These are phyloP conservation scores for Cervus canadensis DNA, from an alignment of 2,113 vertebrate genomes.

Conservation along the genomic window DNA sequence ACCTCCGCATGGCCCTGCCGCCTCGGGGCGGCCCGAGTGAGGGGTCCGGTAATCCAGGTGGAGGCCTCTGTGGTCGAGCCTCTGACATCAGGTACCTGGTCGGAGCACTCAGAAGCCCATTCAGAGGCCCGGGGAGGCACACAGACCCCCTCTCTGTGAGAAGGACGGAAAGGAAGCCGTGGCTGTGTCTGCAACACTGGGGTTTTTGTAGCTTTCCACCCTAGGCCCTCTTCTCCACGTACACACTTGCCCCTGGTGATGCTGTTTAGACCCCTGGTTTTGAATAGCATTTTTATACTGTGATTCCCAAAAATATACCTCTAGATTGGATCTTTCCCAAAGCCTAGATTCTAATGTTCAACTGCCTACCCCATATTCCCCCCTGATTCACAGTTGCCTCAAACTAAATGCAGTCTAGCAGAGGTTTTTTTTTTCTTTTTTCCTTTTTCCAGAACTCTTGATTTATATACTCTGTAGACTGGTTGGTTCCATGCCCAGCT, in stretches of 20 bases:
- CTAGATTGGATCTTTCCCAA: not conserved
- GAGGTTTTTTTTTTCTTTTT: not conserved
- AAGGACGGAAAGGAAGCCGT: not conserved
- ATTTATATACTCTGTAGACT: not conserved
- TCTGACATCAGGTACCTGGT: not conserved
- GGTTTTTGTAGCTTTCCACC: not conserved
- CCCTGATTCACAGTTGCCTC: not conserved
- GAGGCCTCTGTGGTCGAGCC: not conserved
- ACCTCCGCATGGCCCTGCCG: not conserved
- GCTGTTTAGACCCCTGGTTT: not conserved
- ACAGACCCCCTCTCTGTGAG: not conserved
- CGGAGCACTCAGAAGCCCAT: not conserved
- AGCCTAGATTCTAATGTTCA: not conserved
- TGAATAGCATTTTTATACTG: not conserved
- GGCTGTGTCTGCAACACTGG: not conserved
- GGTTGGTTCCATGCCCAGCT: not conserved
- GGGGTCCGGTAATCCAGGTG: not conserved
- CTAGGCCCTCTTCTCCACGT: not conserved
- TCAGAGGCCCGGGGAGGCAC: not conserved
- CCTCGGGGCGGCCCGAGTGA: not conserved
- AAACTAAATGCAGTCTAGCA: not conserved
- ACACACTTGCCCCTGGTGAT: not conserved
- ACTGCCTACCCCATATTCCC: not conserved
- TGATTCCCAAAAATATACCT: not conserved
- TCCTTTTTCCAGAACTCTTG: not conserved